Evolutionary conservation across 2,888 invertebrate species (phyloP), one percentile per base, ranked within the genome.

Genomic region (Dioctria rufipes): DNA sequence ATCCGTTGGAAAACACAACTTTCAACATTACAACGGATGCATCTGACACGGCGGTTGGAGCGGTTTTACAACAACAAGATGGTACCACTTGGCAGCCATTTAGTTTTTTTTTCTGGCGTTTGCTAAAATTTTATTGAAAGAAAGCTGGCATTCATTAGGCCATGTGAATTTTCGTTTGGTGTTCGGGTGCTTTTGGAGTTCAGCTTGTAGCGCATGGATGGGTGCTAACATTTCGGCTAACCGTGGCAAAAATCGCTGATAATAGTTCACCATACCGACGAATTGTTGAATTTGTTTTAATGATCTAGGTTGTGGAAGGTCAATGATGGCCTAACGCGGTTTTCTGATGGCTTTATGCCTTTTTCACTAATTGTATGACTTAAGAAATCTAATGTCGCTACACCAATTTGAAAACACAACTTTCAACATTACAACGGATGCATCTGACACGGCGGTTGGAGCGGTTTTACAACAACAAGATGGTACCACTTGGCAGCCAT

Each of bases 391-490:
- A n/a, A n/a, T n/a, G n/a, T n/a, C n/a, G n/a, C n/a, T n/a, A n/a
- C n/a, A n/a, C n/a, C n/a, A n/a, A n/a, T n/a, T n/a, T n/a, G n/a
- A n/a, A n/a, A n/a, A 25, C 25, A 25, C 25, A 25, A 25, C 2
- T 25, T 25, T 25, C 25, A 25, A 25, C 25, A 25, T 25, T 2
- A 25, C 25, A 25, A 40, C 61, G 4, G 77, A 77, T 13, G 77
- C 61, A 9, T 60, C 60, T 11, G 40, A 77, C 11, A 9, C 5
- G 8, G 61, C 61, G 2, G 43, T 61, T 39, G 77, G 61, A 4
- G 77, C 61, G 2, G 77, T 60, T 11, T 63, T 61, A 9, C 73
- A 73, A 49, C 73, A 73, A 51, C 43, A 40, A 9, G 4, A 11
- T 3, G 39, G 9, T 3, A 73, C 49, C 37, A 63, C 25, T 37